phyloP scores from a whole-genome alignment of 2,797 vertebrate genomes.

The Hoplostethus atlanticus region DNA sequence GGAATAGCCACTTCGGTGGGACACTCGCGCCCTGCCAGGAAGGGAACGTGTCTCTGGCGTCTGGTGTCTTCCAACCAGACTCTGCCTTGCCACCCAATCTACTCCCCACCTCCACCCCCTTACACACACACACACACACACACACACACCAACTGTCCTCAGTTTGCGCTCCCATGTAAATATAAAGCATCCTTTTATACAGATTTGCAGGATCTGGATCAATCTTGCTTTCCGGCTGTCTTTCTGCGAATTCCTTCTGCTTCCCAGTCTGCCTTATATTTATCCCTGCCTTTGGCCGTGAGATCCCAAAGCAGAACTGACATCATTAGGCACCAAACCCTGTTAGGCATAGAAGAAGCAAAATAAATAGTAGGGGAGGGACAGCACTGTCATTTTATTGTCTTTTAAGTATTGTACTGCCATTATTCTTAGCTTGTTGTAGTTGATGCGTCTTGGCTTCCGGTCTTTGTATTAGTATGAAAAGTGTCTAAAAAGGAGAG shows the following conservation, averaged over 20 bases:
- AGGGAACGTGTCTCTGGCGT: conserved; percentile 65
- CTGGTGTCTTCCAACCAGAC: conserved; percentile 52
- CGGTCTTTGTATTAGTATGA: not conserved
- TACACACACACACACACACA: conserved; percentile 17
- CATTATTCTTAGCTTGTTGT: too few relatives aligned
- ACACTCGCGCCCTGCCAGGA: conserved; percentile 49
- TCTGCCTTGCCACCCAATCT: conserved; percentile 37
- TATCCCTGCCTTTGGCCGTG: conserved; percentile 19
- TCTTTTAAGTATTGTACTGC: not conserved
- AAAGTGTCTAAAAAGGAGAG: not conserved
- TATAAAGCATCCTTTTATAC: conserved; percentile 43
- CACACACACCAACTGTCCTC: conserved; percentile 9
- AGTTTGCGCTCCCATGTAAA: conserved; percentile 41
- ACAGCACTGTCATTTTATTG: not conserved
- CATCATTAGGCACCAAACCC: conserved; percentile 28
- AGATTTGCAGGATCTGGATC: conserved; percentile 38
- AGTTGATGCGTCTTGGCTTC: not conserved
- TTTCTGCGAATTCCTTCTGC: conserved; percentile 39
- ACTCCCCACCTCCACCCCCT: not conserved
- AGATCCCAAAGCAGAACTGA: conserved; percentile 23
- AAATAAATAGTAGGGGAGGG: not conserved
- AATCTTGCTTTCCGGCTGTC: conserved; percentile 26
- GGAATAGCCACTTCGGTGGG: conserved; percentile 21
- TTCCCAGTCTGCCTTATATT: conserved; percentile 44
- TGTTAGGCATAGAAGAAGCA: not conserved